Conservation (phyloP, 1,140 invertebrate species). For the Harlomillsia oculata region DNA sequence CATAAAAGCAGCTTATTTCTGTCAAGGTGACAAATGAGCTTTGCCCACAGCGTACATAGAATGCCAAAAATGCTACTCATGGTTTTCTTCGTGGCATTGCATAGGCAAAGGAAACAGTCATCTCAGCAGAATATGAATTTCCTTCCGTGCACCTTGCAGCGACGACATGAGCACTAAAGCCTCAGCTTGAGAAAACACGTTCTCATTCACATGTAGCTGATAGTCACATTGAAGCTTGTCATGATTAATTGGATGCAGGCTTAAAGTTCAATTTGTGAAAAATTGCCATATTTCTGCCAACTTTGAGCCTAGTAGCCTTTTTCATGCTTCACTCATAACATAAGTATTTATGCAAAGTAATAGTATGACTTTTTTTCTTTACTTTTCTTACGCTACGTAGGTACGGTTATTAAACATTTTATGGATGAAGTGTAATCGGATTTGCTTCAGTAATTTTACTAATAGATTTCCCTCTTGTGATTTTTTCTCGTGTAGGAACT, state of each 20-base stretch:
- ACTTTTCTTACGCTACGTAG: background rate
- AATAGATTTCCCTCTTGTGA: too few species aligned
- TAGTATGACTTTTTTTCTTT: background rate
- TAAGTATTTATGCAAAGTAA: background rate
- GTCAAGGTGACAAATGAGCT: conserved; percentile 10
- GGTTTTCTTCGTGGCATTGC: background rate
- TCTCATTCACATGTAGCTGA: background rate
- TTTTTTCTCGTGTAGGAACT: conserved; percentile 53
- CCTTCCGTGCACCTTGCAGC: too few species aligned
- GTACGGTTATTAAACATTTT: background rate
- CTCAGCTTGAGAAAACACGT: background rate
- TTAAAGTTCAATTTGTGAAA: too few species aligned
- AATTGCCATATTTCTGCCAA: too few species aligned
- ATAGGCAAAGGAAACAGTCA: conserved; percentile 1
- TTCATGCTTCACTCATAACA: background rate
- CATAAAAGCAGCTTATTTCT: conserved; percentile 1
- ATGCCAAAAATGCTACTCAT: too few species aligned
- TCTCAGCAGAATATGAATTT: background rate
- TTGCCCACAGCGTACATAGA: too few species aligned
- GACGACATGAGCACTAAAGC: background rate
- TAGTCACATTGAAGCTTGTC: too few species aligned
- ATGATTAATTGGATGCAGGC: too few species aligned
- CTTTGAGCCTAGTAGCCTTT: background rate
- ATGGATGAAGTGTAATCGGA: background rate
- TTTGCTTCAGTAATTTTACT: too few species aligned